phyloP scores from a whole-genome alignment of 2,797 vertebrate genomes.

The Peromyscus attwateri region DNA sequence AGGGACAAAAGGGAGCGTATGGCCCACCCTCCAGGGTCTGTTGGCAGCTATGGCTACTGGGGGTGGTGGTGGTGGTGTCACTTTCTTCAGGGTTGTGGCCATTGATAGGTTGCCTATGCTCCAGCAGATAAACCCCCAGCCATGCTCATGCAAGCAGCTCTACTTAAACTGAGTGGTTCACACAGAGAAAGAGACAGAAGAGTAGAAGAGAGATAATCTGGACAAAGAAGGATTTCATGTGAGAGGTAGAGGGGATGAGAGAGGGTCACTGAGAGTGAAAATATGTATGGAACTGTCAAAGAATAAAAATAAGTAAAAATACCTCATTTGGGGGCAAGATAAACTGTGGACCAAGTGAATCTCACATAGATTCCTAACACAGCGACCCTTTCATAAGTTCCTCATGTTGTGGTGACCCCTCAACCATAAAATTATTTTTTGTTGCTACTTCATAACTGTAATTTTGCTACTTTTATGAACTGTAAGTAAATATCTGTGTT shows the following conservation, averaged over 20 bases:
- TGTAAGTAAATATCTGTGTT: background rate
- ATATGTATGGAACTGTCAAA: background rate
- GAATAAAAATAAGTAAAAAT: background rate
- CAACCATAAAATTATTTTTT: background rate
- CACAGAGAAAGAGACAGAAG: background rate
- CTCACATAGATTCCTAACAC: no score
- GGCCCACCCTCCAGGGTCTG: background rate
- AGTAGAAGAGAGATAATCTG: background rate
- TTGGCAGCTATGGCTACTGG: background rate
- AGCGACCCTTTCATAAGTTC: background rate
- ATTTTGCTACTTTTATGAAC: background rate
- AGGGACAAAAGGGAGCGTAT: background rate
- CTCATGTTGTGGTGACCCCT: background rate
- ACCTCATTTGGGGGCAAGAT: background rate
- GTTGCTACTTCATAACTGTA: background rate
- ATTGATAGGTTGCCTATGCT: background rate
- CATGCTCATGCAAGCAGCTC: background rate
- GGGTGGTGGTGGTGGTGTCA: rapidly evolving
- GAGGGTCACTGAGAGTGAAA: background rate
- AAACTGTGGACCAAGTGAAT: background rate
- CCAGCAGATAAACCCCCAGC: background rate
- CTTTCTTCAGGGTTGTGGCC: background rate
- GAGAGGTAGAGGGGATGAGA: background rate
- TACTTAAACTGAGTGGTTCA: background rate
- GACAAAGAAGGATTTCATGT: background rate